Base-by-base conservation (phyloP, 2,797 vertebrate species). In the Graptemys geographica region DNA sequence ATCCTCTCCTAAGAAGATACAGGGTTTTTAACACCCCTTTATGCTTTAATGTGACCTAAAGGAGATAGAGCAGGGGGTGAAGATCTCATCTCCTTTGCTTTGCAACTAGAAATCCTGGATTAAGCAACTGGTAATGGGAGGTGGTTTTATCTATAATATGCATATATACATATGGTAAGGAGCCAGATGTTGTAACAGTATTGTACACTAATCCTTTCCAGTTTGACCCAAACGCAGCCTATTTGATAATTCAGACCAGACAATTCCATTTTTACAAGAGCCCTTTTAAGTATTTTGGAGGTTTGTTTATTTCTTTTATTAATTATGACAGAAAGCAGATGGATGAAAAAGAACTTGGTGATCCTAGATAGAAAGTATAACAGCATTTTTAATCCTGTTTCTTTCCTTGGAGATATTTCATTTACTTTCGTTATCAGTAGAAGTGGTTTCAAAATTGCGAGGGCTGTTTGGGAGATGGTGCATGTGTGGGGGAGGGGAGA, bases 361-460 rank as follows among this genome's bases (percentile, higher is more conserved):
- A 81, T 2, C 5, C 5, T 87, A 72, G 82, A 52, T 21, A 87
- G 79, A 92, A 16, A 53, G 55, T 53, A 78, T 83, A 52, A 11
- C 59, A 84, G 6, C 0, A 11, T 51, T 69, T 88, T 83, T 56
- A 37, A 51, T 55, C 53, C 28, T 79, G 41, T 94, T 95, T 90
- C 19, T 84, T 79, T 79, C 83, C 47, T 86, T 56, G 41, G 51
- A 74, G 27, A 95, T 79, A 27, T 89, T 82, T 62, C 0, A 79
- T 92, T 88, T 95, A 79, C 37, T 74, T 86, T 93, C 79, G 81
- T 86, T 44, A 93, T 72, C 37, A 90, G 47, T 44, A 83, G 47
- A 91, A 89, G 21, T 56, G 7, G 11, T 91, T 94, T 93, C 65
- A 81, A 93, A 85, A 86, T 85, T 87, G n/a, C 8, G 33, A 91